Conservation (phyloP, 37 sponge, comb jelly and placozoan genomes). For the Bolinopsis microptera region DNA sequence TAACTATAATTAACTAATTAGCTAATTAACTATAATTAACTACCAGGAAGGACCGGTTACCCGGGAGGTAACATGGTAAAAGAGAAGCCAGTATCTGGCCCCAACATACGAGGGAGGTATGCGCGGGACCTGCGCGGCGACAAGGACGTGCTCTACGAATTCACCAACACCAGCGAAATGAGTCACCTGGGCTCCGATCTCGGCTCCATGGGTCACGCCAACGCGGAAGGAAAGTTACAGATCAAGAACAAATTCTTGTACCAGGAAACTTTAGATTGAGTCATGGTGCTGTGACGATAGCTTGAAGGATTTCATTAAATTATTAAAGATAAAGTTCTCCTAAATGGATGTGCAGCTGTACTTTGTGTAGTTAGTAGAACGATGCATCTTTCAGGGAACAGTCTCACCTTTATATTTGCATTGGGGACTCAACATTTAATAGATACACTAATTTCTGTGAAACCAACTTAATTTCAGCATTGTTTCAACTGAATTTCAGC, state of each 20-base stretch:
- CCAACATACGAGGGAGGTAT: slow-evolving; percentile 44
- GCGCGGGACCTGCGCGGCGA: slow-evolving; percentile 53
- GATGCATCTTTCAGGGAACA: no score
- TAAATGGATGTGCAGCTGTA: no score
- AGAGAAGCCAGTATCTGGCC: slow-evolving; percentile 17
- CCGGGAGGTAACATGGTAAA: neutral
- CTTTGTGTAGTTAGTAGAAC: no score
- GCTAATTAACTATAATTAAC: no score
- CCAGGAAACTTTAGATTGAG: neutral
- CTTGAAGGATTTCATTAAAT: neutral
- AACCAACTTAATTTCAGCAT: no score
- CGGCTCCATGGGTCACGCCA: neutral
- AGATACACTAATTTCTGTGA: no score
- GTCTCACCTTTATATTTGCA: no score
- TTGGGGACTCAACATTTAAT: no score
- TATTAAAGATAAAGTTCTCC: neutral
- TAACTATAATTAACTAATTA: no score
- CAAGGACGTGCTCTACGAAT: slow-evolving; percentile 25
- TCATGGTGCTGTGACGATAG: neutral
- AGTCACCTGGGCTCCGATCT: slow-evolving; percentile 23
- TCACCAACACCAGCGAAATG: neutral
- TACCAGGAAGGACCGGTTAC: neutral
- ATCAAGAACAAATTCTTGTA: slow-evolving; percentile 29
- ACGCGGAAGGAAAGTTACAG: neutral
- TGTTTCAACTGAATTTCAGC: no score